Base-by-base conservation (phyloP, 2,888 invertebrate genomes). In the Ceramica pisi region DNA sequence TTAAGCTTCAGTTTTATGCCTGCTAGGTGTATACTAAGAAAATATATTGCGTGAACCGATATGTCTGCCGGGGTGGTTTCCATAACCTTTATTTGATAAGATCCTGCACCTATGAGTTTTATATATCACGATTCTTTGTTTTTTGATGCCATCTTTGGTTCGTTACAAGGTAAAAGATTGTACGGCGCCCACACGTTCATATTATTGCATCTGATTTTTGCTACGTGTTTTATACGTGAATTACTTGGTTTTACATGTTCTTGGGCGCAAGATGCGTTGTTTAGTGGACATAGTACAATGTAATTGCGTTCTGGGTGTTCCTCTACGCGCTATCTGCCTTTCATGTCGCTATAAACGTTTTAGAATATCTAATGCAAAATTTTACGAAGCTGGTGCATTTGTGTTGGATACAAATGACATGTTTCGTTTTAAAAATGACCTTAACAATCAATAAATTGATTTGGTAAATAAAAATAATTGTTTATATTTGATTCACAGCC, bases 401-500 rank as follows among this genome's bases (percentile, higher is more conserved):
- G 8, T 14, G 19, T 41, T 10, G 26, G n/a, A 44, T 21, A 56
- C 12, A 56, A 50, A 64, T 23, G 23, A 38, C 9, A 9, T 59
- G 19, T 60, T 21, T 38, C 3, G 16, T 60, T 10, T 60, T 60
- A 10, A 41, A 44, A 0, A 10, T 2, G 6, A 44, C 44, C 5
- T 44, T 41, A 38, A 35, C 7, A 57, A 57, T 14, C 1, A 21
- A 21, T 57, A 38, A 46, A 14, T 57, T 21, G 38, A 57, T 21
- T 57, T 8, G 7, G 8, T 21, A 35, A 16, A 51, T 16, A 14
- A 12, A 38, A 38, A 57, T 57, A 57, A 57, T 21, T 14, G 14
- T 21, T 57, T 16, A 38, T 57, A 82, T 76, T 85, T 85, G 68
- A 67, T 89, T 96, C 96, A 74, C 96, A 98, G 98, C 98, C 98